phyloP scores from a whole-genome alignment of 2,888 invertebrate species.

The Teleogryllus oceanicus region DNA sequence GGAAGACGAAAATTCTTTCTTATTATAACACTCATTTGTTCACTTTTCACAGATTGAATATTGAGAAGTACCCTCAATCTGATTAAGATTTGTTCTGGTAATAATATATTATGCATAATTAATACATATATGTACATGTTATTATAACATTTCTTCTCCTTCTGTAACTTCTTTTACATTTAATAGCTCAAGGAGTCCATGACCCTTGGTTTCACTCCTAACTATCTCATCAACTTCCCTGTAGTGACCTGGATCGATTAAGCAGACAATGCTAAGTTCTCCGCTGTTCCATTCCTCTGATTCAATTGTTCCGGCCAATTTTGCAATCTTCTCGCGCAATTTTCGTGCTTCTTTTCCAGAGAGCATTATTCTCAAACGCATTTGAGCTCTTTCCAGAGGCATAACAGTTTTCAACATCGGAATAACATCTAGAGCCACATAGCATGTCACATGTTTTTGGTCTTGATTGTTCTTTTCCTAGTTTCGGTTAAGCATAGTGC shows the following conservation, averaged over 20 bases:
- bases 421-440: conserved; percentile 80
- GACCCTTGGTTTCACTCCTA: conserved; percentile 78
- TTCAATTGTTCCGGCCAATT: conserved; percentile 74
- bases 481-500: too few species aligned
- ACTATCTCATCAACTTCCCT: conserved; percentile 83
- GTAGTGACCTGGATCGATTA: conserved; percentile 91
- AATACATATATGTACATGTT: conserved; percentile 32
- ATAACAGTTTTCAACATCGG: conserved; percentile 77
- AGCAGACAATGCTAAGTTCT: conserved; percentile 68
- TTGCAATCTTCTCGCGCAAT: conserved; percentile 73
- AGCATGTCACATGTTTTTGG: too few species aligned
- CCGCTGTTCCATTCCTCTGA: conserved; percentile 80
- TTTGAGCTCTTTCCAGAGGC: conserved; percentile 90
- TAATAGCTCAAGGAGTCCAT: conserved; percentile 83
- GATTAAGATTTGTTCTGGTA: too few species aligned
- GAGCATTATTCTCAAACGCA: conserved; percentile 79
- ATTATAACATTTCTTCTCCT: conserved; percentile 73
- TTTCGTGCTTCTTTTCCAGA: conserved; percentile 80
- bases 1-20: too few species aligned
- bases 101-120: too few species aligned
- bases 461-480: too few species aligned
- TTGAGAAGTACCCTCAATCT: too few species aligned
- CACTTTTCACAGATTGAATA: too few species aligned
- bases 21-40: too few species aligned
- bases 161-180: conserved; percentile 89